phyloP scores from a whole-genome alignment of 2,113 vertebrate species.

The Numenius arquata region DNA sequence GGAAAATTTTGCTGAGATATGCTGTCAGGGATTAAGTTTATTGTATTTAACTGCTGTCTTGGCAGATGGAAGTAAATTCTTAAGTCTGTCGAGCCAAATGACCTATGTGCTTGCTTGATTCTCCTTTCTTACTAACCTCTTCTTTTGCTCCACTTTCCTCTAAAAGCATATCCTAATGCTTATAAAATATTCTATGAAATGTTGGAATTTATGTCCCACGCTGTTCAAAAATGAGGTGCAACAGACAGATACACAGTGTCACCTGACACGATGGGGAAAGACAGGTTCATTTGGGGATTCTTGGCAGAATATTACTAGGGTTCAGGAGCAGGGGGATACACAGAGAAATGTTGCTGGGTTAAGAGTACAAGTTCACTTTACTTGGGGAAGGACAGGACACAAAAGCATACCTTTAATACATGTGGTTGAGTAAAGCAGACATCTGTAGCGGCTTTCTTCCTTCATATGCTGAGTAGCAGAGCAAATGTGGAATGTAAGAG shows the following conservation, averaged over 20 bases:
- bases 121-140: not conserved
- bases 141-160: not conserved
- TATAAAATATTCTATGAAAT: not conserved
- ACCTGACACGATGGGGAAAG: rapidly evolving
- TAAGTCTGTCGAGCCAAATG: not conserved
- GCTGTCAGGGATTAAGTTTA: not conserved
- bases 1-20: not conserved
- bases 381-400: not conserved
- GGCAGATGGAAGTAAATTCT: not conserved
- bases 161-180: not conserved
- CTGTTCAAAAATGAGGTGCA: not conserved
- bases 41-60: not conserved
- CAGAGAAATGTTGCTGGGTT: not conserved
- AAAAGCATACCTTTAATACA: not conserved
- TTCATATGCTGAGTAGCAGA: not conserved
- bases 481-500: not conserved
- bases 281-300: not conserved
- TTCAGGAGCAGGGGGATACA: not conserved
- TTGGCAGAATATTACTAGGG: not conserved
- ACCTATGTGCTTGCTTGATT: not conserved
- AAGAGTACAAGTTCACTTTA: not conserved
- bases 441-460: not conserved
- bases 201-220: not conserved
- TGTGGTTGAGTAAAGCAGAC: not conserved
- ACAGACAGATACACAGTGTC: not conserved